Percentiles rank a stretch among this genome's conserved stretches.
Conservation (phyloP, 2,113 vertebrate genomes). For the Rostratula benghalensis region DNA sequence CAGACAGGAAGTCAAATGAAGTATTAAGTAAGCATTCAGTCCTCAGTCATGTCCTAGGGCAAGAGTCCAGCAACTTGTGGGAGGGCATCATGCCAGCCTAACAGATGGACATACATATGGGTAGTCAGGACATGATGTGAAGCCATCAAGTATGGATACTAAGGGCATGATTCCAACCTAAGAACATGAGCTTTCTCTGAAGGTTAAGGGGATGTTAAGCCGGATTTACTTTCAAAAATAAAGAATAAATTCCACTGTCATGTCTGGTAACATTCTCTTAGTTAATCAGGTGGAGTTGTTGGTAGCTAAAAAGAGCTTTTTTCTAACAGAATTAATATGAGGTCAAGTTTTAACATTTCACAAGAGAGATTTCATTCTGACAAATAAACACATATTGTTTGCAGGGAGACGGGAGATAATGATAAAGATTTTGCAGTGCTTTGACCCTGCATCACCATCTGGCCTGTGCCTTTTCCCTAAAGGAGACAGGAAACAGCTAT, state of each 20-base stretch:
- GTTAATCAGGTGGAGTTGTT: constrained; percentile 15
- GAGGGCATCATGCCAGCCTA: constrained; percentile 42
- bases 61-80: constrained; percentile 36
- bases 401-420: neutral
- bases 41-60: neutral
- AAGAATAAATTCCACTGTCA: constrained; percentile 23
- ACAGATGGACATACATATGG: constrained; percentile 64
- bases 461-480: neutral
- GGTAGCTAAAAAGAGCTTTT: neutral
- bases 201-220: constrained; percentile 65
- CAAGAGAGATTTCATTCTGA: neutral
- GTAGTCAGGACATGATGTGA: constrained; percentile 49
- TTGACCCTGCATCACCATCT: constrained; percentile 14
- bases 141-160: constrained; percentile 67
- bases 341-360: neutral
- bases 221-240: constrained; percentile 69
- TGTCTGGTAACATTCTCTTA: neutral
- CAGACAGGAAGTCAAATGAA: constrained; percentile 17
- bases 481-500: neutral
- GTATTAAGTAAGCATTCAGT: constrained; percentile 20
- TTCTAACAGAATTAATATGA: neutral
- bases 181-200: constrained; percentile 71
- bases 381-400: neutral
- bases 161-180: constrained; percentile 61
- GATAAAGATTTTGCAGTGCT: neutral